Evolutionary conservation across 1,140 invertebrate species (phyloP), one percentile per base, ranked within the genome.

Genomic region (Polypedilum pembai): DNA sequence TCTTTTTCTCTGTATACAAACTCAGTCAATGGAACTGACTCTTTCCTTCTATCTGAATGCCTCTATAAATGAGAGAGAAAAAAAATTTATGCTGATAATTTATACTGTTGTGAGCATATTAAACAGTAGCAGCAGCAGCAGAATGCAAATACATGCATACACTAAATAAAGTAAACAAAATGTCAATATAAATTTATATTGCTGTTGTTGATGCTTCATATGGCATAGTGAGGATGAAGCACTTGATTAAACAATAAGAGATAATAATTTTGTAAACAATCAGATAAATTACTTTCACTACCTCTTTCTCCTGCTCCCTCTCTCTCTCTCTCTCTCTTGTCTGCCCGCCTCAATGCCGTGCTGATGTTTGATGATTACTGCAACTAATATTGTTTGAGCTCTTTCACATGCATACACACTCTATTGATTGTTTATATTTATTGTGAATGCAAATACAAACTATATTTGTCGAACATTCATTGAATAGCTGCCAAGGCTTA

Each of bases 181-280:
- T 56, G 45, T 56, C 45, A 56, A 56, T 56, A 56, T 56, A 56
- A 56, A 56, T 56, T 56, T 56, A 56, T 56, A 56, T 56, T n/a
- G 45, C 45, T 56, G 45, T 56, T 56, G 45, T 56, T 56, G 45
- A 12, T 56, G n/a, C n/a, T 56, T 56, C n/a, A n/a, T 12, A 56
- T 56, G 12, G 45, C 24, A 56, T 56, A 56, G 45, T 15, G 18
- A 18, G 65, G n/a, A 69, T 69, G 20, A 69, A 69, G 65, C 65
- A 69, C 65, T 69, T 69, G 65, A 69, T 69, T 69, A 69, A 69
- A 69, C 65, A 69, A 69, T 69, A 18, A 20, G 65, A 69, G 20
- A 69, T 69, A 21, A 69, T 69, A 69, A 69, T 69, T 69, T 18
- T 69, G 65, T 69, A 69, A 69, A 69, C 65, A 69, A 69, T 69